phyloP scores from a whole-genome alignment of 2,797 vertebrate species.

The Chiloscyllium punctatum region DNA sequence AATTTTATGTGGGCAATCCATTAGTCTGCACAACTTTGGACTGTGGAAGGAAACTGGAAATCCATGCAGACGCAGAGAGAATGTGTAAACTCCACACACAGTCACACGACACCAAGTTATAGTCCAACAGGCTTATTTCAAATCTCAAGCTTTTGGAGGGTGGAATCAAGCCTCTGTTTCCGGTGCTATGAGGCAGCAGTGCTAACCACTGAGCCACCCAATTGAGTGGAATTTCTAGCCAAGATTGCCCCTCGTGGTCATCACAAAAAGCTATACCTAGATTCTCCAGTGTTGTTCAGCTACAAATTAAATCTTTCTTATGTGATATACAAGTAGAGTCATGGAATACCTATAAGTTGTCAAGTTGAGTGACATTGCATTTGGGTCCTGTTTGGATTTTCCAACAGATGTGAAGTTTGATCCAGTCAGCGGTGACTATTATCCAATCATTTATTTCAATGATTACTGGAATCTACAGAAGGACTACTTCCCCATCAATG shows the following conservation, averaged over 20 bases:
- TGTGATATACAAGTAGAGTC: neutral
- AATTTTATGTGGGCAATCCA: too few species aligned
- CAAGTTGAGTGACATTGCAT: neutral
- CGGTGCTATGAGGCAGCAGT: too few species aligned
- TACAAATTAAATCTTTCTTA: neutral
- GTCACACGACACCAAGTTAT: too few species aligned
- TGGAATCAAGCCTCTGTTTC: too few species aligned
- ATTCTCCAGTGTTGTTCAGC: neutral
- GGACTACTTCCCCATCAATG: slow-evolving; percentile 86
- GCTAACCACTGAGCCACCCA: too few species aligned
- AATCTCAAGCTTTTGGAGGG: too few species aligned
- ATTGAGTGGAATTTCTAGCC: neutral
- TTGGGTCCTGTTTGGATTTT: neutral
- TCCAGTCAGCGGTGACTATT: slow-evolving; percentile 87
- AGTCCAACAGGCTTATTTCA: too few species aligned
- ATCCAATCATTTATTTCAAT: slow-evolving; percentile 91
- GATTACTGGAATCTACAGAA: slow-evolving; percentile 99
- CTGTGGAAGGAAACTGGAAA: too few species aligned
- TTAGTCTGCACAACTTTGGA: too few species aligned
- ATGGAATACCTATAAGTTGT: neutral
- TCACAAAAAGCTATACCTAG: neutral
- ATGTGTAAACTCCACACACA: too few species aligned
- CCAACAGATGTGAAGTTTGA: slow-evolving; percentile 86
- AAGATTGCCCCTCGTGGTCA: neutral
- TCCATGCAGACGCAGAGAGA: too few species aligned